phyloP scores from a whole-genome alignment of 2,113 vertebrate genomes.

The Rhabdomys dilectus region DNA sequence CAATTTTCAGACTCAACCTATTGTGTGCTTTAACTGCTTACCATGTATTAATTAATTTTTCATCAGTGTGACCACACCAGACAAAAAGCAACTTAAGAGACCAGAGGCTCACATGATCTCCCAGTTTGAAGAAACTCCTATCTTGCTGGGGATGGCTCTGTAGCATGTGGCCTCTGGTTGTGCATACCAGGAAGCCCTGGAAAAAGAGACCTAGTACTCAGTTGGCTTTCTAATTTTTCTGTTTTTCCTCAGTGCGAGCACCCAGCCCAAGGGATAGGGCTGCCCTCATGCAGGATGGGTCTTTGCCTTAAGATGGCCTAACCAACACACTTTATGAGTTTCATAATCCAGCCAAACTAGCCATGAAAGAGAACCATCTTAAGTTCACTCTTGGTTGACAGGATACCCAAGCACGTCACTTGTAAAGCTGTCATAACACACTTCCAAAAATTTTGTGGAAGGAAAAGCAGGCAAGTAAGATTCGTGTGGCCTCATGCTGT shows the following conservation, averaged over 20 bases:
- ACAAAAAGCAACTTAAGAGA: background rate
- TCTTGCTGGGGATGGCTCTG: background rate
- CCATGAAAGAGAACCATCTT: background rate
- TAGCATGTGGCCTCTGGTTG: background rate
- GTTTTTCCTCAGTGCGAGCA: background rate
- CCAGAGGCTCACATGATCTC: background rate
- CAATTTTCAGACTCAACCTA: background rate
- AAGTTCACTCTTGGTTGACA: background rate
- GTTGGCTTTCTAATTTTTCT: background rate
- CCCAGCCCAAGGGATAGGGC: no score
- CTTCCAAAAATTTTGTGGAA: background rate
- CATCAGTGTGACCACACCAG: background rate
- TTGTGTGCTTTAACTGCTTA: background rate
- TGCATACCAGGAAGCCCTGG: background rate
- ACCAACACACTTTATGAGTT: background rate
- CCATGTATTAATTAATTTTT: background rate
- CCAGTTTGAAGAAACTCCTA: no score
- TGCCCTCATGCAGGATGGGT: background rate
- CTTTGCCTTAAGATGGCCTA: background rate
- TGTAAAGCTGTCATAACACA: background rate
- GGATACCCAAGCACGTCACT: background rate
- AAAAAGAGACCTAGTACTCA: background rate
- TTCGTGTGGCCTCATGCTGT: background rate
- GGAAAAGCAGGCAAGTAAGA: background rate
- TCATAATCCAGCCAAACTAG: background rate